Base-by-base conservation (phyloP, 2,888 invertebrate species). In the Melipona bicolor region DNA sequence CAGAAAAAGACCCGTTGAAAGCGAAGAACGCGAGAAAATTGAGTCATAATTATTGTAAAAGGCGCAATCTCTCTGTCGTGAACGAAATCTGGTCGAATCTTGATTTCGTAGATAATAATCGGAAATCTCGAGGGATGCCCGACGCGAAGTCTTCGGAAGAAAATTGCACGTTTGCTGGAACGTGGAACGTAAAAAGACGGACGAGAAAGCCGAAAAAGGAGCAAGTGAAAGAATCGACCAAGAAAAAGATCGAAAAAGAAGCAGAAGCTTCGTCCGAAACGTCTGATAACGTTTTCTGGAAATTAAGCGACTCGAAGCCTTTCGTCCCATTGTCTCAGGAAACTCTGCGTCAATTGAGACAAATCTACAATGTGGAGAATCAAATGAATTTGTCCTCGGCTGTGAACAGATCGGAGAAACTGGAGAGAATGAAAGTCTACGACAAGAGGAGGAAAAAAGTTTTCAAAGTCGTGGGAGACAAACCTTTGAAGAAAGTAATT, bases 341-440 rank as follows among this genome's bases (percentile, higher is more conserved):
- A 62, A 84, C 82, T 27, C 70, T 87, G 5, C 85, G 86, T 5
- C 74, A 88, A 61, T 74, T 87, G 62, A 81, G 79, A n/a, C 72
- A 49, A 17, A 32, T 86, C 4, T 87, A 84, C 73, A 74, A 65
- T 21, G 4, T 54, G 9, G 61, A 65, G 15, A 79, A 54, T 43
- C 64, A 73, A 11, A 0, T 21, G 4, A 83, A 50, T 24, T 17
- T 64, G 0, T 13, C 49, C 11, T 11, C 61, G 4, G 3, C n/a
- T 17, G 3, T 61, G 17, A 79, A 61, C n/a, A 78, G 43, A 17
- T 75, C 70, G 19, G 89, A 86, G 36, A 90, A 89, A 65, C 73
- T 89, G 52, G 83, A 88, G 17, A 88, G 89, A 15, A 86, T 89
- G 77, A 90, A 85, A 68, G 71, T 73, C 0, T 90, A 89, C 78